These are phyloP conservation scores for Pica pica DNA, from an alignment of 2,113 vertebrate genomes.

Conservation along the genomic window DNA sequence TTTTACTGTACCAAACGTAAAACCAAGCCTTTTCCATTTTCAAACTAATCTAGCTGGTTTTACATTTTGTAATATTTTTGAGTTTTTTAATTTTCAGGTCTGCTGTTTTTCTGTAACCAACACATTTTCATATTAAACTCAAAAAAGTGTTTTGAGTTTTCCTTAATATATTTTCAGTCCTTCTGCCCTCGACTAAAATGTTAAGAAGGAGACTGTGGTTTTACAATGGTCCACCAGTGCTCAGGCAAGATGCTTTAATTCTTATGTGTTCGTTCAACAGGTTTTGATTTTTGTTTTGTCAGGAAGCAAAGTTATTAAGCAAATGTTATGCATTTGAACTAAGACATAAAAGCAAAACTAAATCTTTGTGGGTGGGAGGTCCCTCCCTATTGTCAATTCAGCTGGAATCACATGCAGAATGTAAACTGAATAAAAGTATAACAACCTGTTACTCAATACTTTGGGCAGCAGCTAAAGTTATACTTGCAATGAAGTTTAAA, in stretches of 20 bases:
- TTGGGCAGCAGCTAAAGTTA: background rate
- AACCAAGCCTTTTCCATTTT: background rate
- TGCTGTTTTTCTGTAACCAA: background rate
- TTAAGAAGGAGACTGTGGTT: background rate
- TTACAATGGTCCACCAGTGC: background rate
- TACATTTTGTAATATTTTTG: background rate
- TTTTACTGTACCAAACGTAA: background rate
- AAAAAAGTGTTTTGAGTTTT: background rate
- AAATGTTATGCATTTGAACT: background rate
- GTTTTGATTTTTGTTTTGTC: background rate
- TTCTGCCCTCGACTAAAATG: background rate
- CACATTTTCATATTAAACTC: background rate
- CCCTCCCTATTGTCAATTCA: background rate
- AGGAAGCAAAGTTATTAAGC: background rate
- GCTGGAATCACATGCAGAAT: background rate
- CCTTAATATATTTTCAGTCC: background rate
- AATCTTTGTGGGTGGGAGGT: background rate
- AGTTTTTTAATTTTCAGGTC: background rate
- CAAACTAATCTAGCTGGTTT: background rate
- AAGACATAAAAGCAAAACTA: background rate
- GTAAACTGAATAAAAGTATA: background rate
- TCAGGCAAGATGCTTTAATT: background rate
- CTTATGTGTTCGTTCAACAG: fast-evolving
- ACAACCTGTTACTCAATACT: background rate
- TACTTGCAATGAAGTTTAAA: background rate